Percentiles rank a stretch among this genome's conserved stretches.
Conservation (phyloP, 2,113 vertebrate genomes). For the Morphnarchus princeps region DNA sequence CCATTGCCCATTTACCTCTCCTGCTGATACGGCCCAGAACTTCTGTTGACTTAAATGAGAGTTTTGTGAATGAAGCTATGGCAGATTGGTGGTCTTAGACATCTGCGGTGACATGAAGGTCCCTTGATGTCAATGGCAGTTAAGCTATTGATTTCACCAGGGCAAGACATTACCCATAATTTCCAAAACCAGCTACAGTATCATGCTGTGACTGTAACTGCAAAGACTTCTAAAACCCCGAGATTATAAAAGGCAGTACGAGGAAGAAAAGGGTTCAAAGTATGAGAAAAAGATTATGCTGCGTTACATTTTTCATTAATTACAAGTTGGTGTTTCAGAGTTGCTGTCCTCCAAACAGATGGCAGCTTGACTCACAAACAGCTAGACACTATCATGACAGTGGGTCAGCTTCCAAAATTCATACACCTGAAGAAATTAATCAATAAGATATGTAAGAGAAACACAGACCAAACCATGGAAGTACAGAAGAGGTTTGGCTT, state of each 20-base stretch:
- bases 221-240: background rate
- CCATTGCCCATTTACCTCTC: background rate
- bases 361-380: background rate
- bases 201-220: background rate
- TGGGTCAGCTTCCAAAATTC: background rate
- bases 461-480: background rate
- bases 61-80: background rate
- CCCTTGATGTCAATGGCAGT: background rate
- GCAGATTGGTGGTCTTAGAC: background rate
- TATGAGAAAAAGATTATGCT: background rate
- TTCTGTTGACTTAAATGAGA: background rate
- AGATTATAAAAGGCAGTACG: background rate
- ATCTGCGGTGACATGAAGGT: background rate
- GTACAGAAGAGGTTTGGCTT: background rate
- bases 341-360: background rate
- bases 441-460: background rate
- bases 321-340: background rate
- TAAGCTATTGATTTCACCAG: background rate
- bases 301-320: background rate
- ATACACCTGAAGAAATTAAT: background rate
- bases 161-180: background rate
- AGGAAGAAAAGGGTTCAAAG: background rate
- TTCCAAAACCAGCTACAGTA: background rate
- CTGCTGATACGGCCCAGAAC: background rate
- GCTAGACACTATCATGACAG: background rate